Base-by-base conservation (phyloP, 30 jellyfish, hydroid and myxozoan species). In the Turritopsis dohrnii region DNA sequence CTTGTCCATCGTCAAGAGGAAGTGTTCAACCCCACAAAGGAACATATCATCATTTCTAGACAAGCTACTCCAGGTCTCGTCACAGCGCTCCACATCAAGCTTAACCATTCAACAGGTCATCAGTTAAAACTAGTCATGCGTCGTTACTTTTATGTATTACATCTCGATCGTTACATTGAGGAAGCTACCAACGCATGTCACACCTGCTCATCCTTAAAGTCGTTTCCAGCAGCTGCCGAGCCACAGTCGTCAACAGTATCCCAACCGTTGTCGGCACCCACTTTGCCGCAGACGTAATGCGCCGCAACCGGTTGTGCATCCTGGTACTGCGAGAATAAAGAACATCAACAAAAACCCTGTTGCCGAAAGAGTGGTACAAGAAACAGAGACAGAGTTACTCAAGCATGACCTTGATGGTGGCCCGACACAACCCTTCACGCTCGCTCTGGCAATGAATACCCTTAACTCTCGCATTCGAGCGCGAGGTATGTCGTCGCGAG, bases 311-410 rank as follows among this genome's bases (percentile, higher is more conserved):
- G 22, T 90, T 76, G 77, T 28, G 52, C 23, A 85, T 85, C 85
- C 76, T 85, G n/a, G 74, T 85, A 19, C 71, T 85, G 21, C 84
- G 73, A 73, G 53, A 19, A 66, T 85, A 31, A 76, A 76, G 71
- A 85, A 85, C 84, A 53, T 22, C 13, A 85, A 76, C 77, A 60
- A 85, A 29, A 85, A 85, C 24, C 93, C 89, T 5, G 93, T 76
- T 29, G 93, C 93, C 7, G 93, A 85, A 71, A 80, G 71, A 60
- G 85, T 89, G 23, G 89, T 79, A 27, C 89, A 79, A 52, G 93
- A 85, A 27, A 23, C 79, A 24, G 89, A 76, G 76, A 84, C 19
- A 22, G 93, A 85, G 71, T 17, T 85, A 21, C 88, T 85, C 53
- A 72, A 83, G 18, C 89, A 77, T 21, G 88, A 66, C 79, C 84